phyloP scores from a whole-genome alignment of 1,140 invertebrate species.

The Drosophila serrata region DNA sequence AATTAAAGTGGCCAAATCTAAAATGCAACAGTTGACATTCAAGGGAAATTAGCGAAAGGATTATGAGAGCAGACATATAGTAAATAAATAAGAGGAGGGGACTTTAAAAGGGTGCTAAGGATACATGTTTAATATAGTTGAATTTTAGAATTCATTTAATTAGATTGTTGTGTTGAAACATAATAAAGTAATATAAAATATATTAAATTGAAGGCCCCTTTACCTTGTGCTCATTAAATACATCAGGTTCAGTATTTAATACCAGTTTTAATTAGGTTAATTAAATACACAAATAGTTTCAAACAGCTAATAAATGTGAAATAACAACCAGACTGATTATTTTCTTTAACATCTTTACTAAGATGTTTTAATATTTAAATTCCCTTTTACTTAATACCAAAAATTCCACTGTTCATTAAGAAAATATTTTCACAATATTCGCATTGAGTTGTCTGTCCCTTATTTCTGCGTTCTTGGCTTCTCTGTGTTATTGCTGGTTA shows the following conservation, averaged over 20 bases:
- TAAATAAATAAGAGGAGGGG: background rate
- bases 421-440: slow-evolving; percentile 11
- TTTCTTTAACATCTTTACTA: background rate
- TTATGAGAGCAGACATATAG: background rate
- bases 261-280: no score
- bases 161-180: background rate
- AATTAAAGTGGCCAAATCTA: slow-evolving; percentile 45
- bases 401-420: slow-evolving; percentile 6
- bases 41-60: slow-evolving; percentile 25
- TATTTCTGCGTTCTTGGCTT: background rate
- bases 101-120: no score
- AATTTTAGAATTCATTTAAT: background rate
- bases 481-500: slow-evolving; percentile 58
- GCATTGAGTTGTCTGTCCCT: slow-evolving; percentile 51
- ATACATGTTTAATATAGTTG: background rate
- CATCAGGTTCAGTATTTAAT: no score
- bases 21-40: slow-evolving; percentile 22
- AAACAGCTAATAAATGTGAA: background rate
- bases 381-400: no score
- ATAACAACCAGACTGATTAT: background rate
- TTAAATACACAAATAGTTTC: no score
- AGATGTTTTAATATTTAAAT: background rate
- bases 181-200: no score
- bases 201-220: no score
- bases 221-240: no score